These are phyloP conservation scores for Pherbina coryleti DNA, from an alignment of 2,888 invertebrate genomes.

Conservation along the genomic window DNA sequence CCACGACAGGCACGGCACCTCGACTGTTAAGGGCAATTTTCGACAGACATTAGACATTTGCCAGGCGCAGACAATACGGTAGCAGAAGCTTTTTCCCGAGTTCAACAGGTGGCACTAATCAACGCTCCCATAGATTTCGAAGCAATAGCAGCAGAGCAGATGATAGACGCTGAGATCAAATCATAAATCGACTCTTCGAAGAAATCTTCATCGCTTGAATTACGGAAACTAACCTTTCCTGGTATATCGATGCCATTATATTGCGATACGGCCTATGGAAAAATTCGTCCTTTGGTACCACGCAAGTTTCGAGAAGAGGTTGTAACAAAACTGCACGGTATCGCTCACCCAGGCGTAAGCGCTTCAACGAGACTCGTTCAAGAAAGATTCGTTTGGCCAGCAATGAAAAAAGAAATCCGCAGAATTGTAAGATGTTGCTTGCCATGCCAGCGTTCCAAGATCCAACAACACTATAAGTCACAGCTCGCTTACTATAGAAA, in stretches of 20 bases:
- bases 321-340: neutral
- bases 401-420: neutral
- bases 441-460: too few relatives aligned
- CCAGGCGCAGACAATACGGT: too few relatives aligned
- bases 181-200: too few relatives aligned
- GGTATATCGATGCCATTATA: too few relatives aligned
- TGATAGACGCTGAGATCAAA: too few relatives aligned
- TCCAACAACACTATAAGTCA: too few relatives aligned
- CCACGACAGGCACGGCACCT: constrained; percentile 48
- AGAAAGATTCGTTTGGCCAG: neutral
- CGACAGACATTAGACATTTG: neutral
- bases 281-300: neutral
- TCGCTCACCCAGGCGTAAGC: neutral
- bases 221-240: too few relatives aligned
- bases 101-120: too few relatives aligned
- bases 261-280: neutral
- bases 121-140: too few relatives aligned
- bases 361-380: neutral
- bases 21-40: neutral
- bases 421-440: neutral
- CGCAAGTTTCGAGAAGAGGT: neutral
- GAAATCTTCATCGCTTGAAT: too few relatives aligned
- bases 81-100: too few relatives aligned
- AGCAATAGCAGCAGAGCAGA: too few relatives aligned
- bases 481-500: neutral